phyloP scores from a whole-genome alignment of 2,888 invertebrate genomes.

The Dendrolimus pini region DNA sequence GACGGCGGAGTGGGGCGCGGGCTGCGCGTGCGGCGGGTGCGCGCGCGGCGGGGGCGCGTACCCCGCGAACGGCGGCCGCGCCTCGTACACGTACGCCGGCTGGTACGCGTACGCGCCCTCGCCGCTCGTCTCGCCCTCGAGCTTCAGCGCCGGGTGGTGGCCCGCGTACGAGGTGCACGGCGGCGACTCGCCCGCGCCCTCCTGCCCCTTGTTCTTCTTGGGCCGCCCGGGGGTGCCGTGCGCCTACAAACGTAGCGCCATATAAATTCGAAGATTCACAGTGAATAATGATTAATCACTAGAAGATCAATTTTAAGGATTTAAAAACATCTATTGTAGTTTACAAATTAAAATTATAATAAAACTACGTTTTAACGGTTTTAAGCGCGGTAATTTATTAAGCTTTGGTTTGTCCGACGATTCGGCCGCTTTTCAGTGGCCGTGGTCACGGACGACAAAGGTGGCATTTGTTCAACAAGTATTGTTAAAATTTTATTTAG shows the following conservation, averaged over 20 bases:
- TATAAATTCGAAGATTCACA: too few species aligned
- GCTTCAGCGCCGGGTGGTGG: slow-evolving; percentile 44
- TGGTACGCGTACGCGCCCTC: slow-evolving; percentile 43
- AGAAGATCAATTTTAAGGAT: too few species aligned
- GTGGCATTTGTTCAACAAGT: too few species aligned
- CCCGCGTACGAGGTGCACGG: slow-evolving; percentile 54
- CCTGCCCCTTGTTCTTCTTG: slow-evolving; percentile 60
- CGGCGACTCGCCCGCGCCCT: slow-evolving; percentile 45
- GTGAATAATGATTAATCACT: too few species aligned
- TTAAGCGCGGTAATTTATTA: too few species aligned
- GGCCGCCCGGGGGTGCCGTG: slow-evolving; percentile 63
- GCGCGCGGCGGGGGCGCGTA: slow-evolving; percentile 28
- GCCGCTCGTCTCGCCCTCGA: slow-evolving; percentile 40
- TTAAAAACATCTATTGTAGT: too few species aligned
- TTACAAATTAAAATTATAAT: background rate
- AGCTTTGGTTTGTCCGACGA: too few species aligned
- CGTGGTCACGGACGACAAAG: too few species aligned
- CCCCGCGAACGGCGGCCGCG: slow-evolving; percentile 30
- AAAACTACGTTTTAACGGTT: too few species aligned
- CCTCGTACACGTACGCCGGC: slow-evolving; percentile 38
- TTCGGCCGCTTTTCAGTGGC: too few species aligned
- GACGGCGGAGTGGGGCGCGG: slow-evolving; percentile 26
- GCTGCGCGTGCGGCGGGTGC: slow-evolving; percentile 28
- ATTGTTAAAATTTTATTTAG: too few species aligned
- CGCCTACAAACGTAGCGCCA: slow-evolving; percentile 27